Conservation (phyloP, 2,797 vertebrate genomes). For the Pseudotriccus pelzelni region DNA sequence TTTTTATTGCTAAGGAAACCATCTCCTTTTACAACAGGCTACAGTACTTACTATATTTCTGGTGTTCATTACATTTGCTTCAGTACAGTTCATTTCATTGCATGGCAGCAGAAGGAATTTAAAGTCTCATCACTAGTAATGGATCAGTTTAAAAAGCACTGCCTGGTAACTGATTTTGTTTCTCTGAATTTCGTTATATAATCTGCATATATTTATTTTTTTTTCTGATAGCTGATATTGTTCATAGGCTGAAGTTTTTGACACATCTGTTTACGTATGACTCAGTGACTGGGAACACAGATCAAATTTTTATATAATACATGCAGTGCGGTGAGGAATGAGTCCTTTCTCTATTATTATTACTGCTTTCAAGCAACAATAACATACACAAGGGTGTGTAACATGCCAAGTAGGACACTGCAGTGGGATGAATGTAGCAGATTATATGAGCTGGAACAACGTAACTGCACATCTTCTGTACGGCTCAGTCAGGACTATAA, state of each 20-base stretch:
- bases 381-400: not conserved
- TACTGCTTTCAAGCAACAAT: not conserved
- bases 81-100: not conserved
- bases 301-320: not conserved
- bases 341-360: not conserved
- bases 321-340: not conserved
- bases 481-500: not conserved
- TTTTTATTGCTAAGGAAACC: constrained; percentile 40
- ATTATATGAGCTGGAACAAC: not conserved
- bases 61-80: not conserved
- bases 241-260: not conserved
- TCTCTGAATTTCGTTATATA: not conserved
- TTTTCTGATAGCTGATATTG: not conserved
- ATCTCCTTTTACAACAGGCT: not conserved
- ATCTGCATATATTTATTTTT: not conserved
- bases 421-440: not conserved
- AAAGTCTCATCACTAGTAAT: not conserved
- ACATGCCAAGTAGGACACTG: not conserved
- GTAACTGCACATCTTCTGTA: not conserved
- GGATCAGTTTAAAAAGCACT: not conserved
- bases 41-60: not conserved
- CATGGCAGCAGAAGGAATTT: not conserved
- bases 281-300: not conserved
- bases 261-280: not conserved
- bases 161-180: not conserved